These are phyloP conservation scores for Protosalanx chinensis DNA, from an alignment of 2,797 vertebrate species.

Conservation along the genomic window DNA sequence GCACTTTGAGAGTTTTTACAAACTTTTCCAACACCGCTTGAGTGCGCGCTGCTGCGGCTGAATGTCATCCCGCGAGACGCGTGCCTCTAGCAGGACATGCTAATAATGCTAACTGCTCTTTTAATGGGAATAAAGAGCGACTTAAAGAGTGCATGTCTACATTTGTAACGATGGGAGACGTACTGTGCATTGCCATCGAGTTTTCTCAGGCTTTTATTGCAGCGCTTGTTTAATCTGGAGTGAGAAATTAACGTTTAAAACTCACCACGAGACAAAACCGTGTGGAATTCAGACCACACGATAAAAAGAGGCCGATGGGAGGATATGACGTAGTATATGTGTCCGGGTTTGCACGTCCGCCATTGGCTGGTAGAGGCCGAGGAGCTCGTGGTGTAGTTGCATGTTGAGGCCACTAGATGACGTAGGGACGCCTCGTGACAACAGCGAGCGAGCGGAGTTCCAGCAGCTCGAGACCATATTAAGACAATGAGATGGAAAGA, in stretches of 20 bases:
- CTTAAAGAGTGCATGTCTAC: background rate
- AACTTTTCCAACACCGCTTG: too few species aligned
- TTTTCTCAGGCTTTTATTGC: background rate
- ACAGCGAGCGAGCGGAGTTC: conserved; percentile 12
- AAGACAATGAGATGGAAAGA: conserved; percentile 75
- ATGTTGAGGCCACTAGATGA: conserved; percentile 29
- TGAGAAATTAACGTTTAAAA: background rate
- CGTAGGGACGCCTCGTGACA: accelerated
- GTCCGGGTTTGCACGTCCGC: background rate
- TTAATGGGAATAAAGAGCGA: background rate
- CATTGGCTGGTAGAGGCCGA: background rate
- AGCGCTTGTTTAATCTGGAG: background rate
- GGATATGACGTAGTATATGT: conserved; percentile 24
- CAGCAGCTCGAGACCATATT: conserved; percentile 66
- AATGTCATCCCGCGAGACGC: background rate
- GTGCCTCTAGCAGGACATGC: background rate
- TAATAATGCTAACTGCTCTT: background rate
- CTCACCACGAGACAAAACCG: conserved; percentile 25
- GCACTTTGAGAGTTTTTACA: too few species aligned
- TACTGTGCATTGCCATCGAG: background rate
- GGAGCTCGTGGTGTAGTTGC: background rate
- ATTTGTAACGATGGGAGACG: background rate
- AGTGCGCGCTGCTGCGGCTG: too few species aligned
- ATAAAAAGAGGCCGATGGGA: conserved; percentile 8
- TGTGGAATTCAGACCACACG: background rate